A percentile compares a stretch with the other conserved stretches of the same genome.
Evolutionary conservation across 2,113 vertebrate genomes (phyloP).

Genomic region (Clarias magur): DNA sequence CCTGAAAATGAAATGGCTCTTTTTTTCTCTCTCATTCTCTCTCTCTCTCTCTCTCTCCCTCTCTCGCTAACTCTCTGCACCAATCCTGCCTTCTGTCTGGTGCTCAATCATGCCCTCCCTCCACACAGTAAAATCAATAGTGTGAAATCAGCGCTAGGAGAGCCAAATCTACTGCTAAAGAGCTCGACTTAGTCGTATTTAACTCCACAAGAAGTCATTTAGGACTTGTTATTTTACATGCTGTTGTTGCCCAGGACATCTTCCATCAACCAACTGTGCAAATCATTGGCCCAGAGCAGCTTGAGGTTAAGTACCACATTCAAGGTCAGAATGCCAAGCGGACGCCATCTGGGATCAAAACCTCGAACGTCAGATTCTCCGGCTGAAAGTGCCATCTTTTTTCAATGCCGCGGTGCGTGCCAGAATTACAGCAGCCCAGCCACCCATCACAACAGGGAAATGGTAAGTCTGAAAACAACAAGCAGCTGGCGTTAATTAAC

Average conservation of each 20-base stretch:
- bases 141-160: conserved; percentile 45
- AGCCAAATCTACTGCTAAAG: conserved; percentile 30
- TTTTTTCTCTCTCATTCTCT: background rate
- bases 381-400: background rate
- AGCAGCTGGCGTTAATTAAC: conserved; percentile 69
- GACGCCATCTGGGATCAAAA: conserved; percentile 66
- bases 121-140: conserved; percentile 43
- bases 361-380: conserved; percentile 39
- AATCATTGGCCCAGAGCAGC: conserved; percentile 29
- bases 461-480: conserved; percentile 42
- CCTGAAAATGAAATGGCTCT: conserved; percentile 27
- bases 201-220: conserved; percentile 36
- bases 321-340: conserved; percentile 53
- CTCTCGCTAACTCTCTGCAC: background rate
- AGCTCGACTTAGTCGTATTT: conserved; percentile 26
- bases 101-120: conserved; percentile 20
- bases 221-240: conserved; percentile 39
- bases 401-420: conserved; percentile 35
- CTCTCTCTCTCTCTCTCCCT: background rate
- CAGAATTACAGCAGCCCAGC: background rate
- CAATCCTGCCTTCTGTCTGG: conserved; percentile 14
- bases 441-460: conserved; percentile 23
- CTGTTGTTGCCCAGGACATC: conserved; percentile 15
- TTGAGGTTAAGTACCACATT: conserved; percentile 41
- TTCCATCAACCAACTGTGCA: conserved; percentile 31